Evolutionary conservation across 2,797 vertebrate species (phyloP).

Genomic region (Microhierax caerulescens): DNA sequence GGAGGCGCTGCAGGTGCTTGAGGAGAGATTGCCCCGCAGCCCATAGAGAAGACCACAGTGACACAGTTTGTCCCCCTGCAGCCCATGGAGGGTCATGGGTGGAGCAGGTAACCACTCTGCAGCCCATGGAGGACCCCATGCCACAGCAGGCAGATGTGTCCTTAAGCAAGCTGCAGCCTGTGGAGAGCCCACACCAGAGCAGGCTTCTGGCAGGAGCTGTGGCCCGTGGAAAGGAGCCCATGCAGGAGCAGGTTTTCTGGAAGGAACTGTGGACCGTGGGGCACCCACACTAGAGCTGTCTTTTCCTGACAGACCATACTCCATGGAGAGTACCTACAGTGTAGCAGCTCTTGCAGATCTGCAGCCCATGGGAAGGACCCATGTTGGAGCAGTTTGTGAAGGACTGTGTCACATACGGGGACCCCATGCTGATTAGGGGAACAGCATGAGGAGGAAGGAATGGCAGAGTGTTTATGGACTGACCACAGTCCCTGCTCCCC

Average conservation of each 20-base stretch:
- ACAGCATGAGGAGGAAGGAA: not conserved
- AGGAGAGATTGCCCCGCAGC: not conserved
- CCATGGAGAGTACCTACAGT: accelerated
- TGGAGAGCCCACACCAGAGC: not conserved
- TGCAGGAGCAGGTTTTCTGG: not conserved
- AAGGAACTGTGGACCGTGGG: not conserved
- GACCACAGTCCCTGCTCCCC: accelerated
- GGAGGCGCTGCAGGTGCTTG: not conserved
- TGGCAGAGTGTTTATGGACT: not conserved
- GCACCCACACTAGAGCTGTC: not conserved
- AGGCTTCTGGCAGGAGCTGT: not conserved
- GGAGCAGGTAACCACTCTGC: not conserved
- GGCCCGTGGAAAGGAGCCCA: not conserved
- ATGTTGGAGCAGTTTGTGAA: not conserved
- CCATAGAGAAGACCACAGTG: accelerated
- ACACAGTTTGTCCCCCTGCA: not conserved
- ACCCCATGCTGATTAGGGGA: accelerated
- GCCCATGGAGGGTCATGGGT: not conserved
- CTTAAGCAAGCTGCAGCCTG: too few species aligned
- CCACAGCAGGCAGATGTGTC: not conserved
- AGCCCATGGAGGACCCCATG: not conserved
- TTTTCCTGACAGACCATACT: not conserved
- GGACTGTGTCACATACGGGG: accelerated
- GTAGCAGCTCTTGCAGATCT: not conserved
- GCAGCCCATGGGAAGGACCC: not conserved